These are phyloP conservation scores for Cordilura impudica DNA, from an alignment of 2,888 invertebrate species.

Conservation along the genomic window DNA sequence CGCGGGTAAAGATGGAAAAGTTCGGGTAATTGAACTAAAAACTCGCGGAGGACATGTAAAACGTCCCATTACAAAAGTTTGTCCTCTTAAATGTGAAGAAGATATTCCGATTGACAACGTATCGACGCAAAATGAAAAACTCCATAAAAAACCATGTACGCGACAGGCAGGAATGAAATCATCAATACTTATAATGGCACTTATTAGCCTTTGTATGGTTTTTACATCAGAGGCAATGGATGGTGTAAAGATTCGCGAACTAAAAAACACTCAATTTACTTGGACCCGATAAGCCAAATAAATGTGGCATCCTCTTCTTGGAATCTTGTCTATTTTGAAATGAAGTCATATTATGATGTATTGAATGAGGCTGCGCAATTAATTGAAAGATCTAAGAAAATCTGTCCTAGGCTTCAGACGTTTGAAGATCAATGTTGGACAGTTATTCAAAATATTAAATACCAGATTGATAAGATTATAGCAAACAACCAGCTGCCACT, in stretches of 20 bases:
- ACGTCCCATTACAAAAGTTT: too few species aligned
- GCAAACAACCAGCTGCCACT: neutral
- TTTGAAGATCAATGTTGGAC: neutral
- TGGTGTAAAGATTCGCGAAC: neutral
- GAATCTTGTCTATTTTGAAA: neutral
- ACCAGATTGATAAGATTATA: neutral
- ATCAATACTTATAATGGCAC: neutral
- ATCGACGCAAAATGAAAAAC: too few species aligned
- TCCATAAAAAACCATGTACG: too few species aligned
- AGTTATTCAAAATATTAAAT: neutral
- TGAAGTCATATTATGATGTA: neutral
- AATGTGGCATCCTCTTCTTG: neutral
- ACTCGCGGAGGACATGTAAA: neutral
- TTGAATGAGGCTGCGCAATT: too few species aligned
- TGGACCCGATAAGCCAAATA: neutral
- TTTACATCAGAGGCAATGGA: neutral
- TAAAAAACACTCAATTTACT: neutral
- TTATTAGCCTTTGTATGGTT: neutral
- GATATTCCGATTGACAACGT: too few species aligned
- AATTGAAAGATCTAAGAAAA: neutral
- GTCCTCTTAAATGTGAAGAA: too few species aligned
- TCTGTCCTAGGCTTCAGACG: neutral
- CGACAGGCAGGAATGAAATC: neutral
- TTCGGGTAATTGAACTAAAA: neutral
- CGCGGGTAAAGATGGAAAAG: neutral